Base-by-base conservation (phyloP, 2,888 invertebrate species). In the Harpagoxenus sublaevis region DNA sequence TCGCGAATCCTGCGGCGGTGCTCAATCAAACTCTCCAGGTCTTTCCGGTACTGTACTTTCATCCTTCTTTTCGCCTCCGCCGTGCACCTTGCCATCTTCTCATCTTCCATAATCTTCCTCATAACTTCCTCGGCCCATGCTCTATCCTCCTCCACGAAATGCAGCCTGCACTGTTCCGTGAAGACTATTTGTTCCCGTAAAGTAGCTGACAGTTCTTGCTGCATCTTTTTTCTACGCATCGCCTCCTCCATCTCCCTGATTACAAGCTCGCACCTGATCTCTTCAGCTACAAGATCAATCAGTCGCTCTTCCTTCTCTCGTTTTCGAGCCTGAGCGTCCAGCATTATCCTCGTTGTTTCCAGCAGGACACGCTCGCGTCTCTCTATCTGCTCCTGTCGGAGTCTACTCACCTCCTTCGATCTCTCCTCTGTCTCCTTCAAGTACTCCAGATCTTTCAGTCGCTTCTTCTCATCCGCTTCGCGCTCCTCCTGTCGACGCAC, bases 171-270 rank as follows among this genome's bases (percentile, higher is more conserved):
- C 51, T 91, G 90, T 55, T 91, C 90, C 48, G 91, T 87, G 23
- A 92, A 87, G 15, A 84, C 62, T 3, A 94, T 92, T 71, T 94
- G 94, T 48, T 92, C 90, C 53, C 89, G 84, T 51, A 94, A 88
- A 77, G 84, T 88, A 4, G 84, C 79, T 1, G 78, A 90, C 57
- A 93, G 83, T 70, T 92, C 87, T 23, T 88, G 86, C 70, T 55
- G 79, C 88, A 88, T 89, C 62, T 66, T 88, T 45, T 28, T 73
- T 0, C 89, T 89, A 5, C 87, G 65, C 15, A 84, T 57, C n/a
- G 89, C 82, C 35, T 92, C 90, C 65, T 92, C 90, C 18, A 88
- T 81, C 31, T 92, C 92, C 15, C 84, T 86, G 1, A 91, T 74
- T 62, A 88, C 66, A 1, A 89, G 83, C 39, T 92, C 93, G 8